A percentile compares a stretch with the other conserved stretches of the same genome.
Evolutionary conservation across 2,797 vertebrate genomes (phyloP).

Genomic region (Typhlichthys subterraneus): DNA sequence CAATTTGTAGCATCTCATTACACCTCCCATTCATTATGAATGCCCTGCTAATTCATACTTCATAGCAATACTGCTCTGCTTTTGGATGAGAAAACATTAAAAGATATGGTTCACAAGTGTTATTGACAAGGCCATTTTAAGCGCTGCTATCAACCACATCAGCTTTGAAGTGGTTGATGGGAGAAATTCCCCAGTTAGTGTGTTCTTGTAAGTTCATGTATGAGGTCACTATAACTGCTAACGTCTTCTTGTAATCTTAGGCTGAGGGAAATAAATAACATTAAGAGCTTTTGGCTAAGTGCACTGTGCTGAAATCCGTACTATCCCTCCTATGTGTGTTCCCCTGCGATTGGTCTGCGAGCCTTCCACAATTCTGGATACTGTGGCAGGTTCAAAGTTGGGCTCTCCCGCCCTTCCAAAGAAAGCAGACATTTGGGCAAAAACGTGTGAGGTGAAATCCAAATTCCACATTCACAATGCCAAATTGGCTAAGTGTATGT

Average conservation of each 20-base stretch:
- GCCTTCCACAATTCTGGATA: constrained; percentile 29
- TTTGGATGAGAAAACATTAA: constrained; percentile 29
- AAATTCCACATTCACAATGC: constrained; percentile 30
- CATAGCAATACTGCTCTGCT: constrained; percentile 23
- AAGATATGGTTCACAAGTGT: constrained; percentile 16
- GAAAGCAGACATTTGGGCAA: constrained; percentile 54
- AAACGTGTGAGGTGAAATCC: constrained; percentile 42
- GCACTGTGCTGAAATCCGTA: constrained; percentile 39
- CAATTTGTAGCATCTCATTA: constrained; percentile 60
- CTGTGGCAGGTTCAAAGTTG: constrained; percentile 46
- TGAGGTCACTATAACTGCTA: constrained; percentile 56
- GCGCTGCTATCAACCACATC: constrained; percentile 39
- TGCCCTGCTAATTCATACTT: constrained; percentile 44
- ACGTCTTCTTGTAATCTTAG: constrained; percentile 52
- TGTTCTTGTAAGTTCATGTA: constrained; percentile 51
- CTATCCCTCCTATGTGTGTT: constrained; percentile 32
- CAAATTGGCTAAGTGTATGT: constrained; percentile 30
- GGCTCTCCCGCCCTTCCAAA: constrained; percentile 50
- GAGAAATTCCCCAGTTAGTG: constrained; percentile 35
- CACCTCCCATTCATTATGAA: constrained; percentile 53
- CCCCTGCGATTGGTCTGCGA: constrained; percentile 39
- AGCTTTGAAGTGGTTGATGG: constrained; percentile 26
- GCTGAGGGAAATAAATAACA: constrained; percentile 51
- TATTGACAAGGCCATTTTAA: constrained; percentile 44
- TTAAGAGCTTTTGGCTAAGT: constrained; percentile 54